Evolutionary conservation across 1,140 invertebrate species (phyloP), one percentile per base, ranked within the genome.

Genomic region (Physella acuta): DNA sequence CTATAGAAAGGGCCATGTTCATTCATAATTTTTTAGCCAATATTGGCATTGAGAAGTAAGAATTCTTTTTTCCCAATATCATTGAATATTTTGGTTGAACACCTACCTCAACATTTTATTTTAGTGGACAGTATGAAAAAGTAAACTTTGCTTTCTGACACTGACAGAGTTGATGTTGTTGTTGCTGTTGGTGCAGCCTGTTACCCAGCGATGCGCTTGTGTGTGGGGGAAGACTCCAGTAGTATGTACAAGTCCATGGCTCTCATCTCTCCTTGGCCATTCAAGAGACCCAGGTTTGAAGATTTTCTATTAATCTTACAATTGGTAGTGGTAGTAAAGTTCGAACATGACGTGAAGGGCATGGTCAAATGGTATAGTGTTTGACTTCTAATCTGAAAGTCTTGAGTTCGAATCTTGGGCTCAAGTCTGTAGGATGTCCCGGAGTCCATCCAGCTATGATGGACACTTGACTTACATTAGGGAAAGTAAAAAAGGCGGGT

Each of bases 1-100:
- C 71, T 30, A 44, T 56, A 36, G 74, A 75, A 37, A 71, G 62
- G 30, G 71, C 74, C 3, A 33, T 69, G 26, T 75, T 75, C 70
- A 51, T 75, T 24, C 28, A 58, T 39, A 71, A 75, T 61, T 75
- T 75, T 65, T 59, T 75, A 4, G 16, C 16, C 4, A 36, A 68
- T 16, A 39, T 75, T 8, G 71, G 58, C 8, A 61, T 75, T 16
- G n/a, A 68, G 56, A 73, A 56, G 69, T 71, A 58, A 49, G 30
- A 28, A 17, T 37, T 44, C 37, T 1, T 37, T 5, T 53, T 26
- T 64, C 20, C 3, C 28, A 26, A 53, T 11, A 33, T 62, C 26
- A 20, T 52, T 39, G 28, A n/a, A 20, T 30, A 3, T 69, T 11
- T 61, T 28, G 16, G 31, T 39, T n/a, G n/a, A n/a, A 16, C 17